A percentile compares a stretch with the other conserved stretches of the same genome.
Conservation (phyloP, 2,797 vertebrate species). For the Choloepus didactylus region DNA sequence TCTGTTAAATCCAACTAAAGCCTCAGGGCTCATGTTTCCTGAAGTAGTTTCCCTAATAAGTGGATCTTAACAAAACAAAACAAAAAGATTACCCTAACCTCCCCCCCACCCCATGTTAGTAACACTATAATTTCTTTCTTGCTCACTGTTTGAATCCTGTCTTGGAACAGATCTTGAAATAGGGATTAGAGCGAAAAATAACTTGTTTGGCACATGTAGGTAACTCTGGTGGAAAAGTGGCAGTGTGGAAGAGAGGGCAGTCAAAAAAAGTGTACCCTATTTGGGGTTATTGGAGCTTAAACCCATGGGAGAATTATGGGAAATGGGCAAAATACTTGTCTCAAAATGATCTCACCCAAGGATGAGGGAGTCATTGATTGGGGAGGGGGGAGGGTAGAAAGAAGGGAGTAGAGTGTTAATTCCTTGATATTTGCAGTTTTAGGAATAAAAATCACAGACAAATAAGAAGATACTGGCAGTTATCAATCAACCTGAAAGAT, state of each 20-base stretch:
- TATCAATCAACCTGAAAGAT: neutral
- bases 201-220: neutral
- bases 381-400: neutral
- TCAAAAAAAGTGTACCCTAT: neutral
- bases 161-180: neutral
- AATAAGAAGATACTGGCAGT: neutral
- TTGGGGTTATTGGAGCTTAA: neutral
- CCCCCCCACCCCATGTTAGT: neutral
- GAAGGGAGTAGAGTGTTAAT: neutral
- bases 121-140: slow-evolving; percentile 11
- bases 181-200: neutral
- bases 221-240: neutral
- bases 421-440: neutral
- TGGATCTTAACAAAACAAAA: neutral
- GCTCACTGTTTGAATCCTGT: neutral
- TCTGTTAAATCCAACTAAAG: neutral
- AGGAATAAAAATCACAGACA: neutral
- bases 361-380: neutral
- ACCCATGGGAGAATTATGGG: neutral
- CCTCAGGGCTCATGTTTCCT: neutral
- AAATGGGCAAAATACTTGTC: neutral
- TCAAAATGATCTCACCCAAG: neutral
- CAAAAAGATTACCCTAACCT: neutral
- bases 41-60: neutral
- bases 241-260: neutral